A percentile compares a stretch with the other conserved stretches of the same genome.
Evolutionary conservation across 1,140 invertebrate species (phyloP).

Genomic region (Metopolophium dirhodum): DNA sequence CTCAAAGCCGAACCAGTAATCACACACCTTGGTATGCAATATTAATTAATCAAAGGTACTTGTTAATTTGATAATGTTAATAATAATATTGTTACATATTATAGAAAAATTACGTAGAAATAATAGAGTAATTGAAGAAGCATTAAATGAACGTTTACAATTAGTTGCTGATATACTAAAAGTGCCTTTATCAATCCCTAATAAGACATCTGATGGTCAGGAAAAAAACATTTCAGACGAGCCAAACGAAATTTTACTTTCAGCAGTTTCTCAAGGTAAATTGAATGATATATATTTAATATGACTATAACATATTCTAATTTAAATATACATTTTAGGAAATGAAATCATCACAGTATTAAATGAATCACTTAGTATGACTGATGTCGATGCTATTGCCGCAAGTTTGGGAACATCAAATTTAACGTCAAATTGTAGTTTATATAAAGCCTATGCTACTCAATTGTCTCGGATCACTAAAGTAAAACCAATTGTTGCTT

Average conservation of each 20-base stretch:
- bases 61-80: neutral
- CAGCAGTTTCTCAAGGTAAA: constrained; percentile 77
- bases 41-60: neutral
- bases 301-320: neutral
- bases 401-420: constrained; percentile 16
- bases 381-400: constrained; percentile 23
- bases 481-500: constrained; percentile 36
- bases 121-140: constrained; percentile 74
- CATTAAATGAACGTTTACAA: constrained; percentile 76
- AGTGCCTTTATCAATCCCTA: constrained; percentile 72
- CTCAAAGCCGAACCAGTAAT: constrained; percentile 79
- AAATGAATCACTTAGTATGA: constrained; percentile 58
- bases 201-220: constrained; percentile 65
- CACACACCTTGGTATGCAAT: constrained; percentile 74
- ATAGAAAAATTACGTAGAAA: constrained; percentile 75
- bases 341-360: constrained; percentile 62
- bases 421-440: constrained; percentile 8
- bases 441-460: constrained; percentile 35
- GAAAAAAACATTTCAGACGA: constrained; percentile 61
- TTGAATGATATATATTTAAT: neutral
- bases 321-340: constrained; percentile 58
- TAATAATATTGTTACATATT: constrained; percentile 60
- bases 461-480: constrained; percentile 33
- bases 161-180: constrained; percentile 79
- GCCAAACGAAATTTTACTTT: constrained; percentile 73